phyloP scores from a whole-genome alignment of 2,888 invertebrate species.

The Spicauda simplicius region DNA sequence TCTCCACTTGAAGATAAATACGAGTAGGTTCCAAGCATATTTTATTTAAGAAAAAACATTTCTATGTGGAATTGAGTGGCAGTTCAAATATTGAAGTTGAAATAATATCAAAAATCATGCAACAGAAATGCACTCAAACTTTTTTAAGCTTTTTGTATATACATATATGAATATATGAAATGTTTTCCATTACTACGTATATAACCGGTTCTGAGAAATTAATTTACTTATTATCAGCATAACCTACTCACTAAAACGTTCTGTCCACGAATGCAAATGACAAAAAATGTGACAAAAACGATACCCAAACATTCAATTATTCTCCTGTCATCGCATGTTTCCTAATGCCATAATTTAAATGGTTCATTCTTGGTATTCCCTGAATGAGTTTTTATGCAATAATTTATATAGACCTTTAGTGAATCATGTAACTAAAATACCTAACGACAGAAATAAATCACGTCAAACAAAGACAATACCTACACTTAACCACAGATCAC shows the following conservation, averaged over 20 bases:
- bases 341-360: constrained; percentile 19
- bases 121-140: no score
- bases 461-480: neutral
- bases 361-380: constrained; percentile 12
- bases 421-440: neutral
- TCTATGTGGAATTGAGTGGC: no score
- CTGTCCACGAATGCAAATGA: neutral
- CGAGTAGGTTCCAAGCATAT: neutral
- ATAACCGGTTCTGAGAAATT: constrained; percentile 1
- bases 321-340: constrained; percentile 6
- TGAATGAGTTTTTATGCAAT: constrained; percentile 25
- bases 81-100: no score
- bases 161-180: no score
- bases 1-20: neutral
- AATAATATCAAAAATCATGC: no score
- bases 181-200: no score
- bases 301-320: constrained; percentile 18
- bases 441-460: neutral
- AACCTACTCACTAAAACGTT: constrained; percentile 1
- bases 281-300: constrained; percentile 9
- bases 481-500: no score
- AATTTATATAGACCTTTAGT: neutral
- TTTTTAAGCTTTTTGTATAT: no score
- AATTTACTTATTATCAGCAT: constrained; percentile 1
- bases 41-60: no score